Evolutionary conservation across 2,113 vertebrate genomes (phyloP).

Genomic region (Rhinopomastus cyanomelas): DNA sequence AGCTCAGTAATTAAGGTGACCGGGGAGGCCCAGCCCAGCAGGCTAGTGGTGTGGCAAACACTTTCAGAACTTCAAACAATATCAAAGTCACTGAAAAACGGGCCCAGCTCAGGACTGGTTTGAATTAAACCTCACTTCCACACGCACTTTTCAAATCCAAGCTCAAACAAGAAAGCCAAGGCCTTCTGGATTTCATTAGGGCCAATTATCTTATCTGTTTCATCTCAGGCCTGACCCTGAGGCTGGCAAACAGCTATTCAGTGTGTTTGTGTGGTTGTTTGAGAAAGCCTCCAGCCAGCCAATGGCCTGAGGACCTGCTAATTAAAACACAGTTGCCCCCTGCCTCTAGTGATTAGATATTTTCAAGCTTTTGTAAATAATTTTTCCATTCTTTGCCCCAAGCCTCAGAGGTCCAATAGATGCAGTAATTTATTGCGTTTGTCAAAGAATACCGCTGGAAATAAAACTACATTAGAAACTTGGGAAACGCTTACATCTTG

Average conservation of each 20-base stretch:
- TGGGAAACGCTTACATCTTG: conserved; percentile 72
- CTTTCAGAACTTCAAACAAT: conserved; percentile 97
- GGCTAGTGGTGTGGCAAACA: conserved; percentile 89
- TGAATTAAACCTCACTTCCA: conserved; percentile 93
- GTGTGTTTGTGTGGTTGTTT: conserved; percentile 89
- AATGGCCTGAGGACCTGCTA: conserved; percentile 91
- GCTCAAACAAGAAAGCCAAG: conserved; percentile 90
- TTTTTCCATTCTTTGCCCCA: conserved; percentile 91
- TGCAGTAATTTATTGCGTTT: conserved; percentile 81
- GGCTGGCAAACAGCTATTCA: conserved; percentile 90
- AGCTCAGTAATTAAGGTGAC: conserved; percentile 98
- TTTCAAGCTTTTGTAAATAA: conserved; percentile 98
- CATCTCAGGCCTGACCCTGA: conserved; percentile 96
- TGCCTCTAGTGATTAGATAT: conserved; percentile 97
- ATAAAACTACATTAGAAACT: conserved; percentile 72
- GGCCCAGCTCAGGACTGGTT: conserved; percentile 91
- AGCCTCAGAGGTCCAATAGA: conserved; percentile 85
- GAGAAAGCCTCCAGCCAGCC: conserved; percentile 90
- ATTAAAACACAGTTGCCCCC: conserved; percentile 96
- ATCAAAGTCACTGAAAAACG: conserved; percentile 89
- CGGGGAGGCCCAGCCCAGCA: conserved; percentile 92
- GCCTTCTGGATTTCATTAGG: conserved; percentile 99
- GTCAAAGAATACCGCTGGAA: conserved; percentile 79
- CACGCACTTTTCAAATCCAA: conserved; percentile 92
- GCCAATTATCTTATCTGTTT: conserved; percentile 99